Conservation (phyloP, 92 coral and sea anemone genomes). For the Heliopora coerulea region DNA sequence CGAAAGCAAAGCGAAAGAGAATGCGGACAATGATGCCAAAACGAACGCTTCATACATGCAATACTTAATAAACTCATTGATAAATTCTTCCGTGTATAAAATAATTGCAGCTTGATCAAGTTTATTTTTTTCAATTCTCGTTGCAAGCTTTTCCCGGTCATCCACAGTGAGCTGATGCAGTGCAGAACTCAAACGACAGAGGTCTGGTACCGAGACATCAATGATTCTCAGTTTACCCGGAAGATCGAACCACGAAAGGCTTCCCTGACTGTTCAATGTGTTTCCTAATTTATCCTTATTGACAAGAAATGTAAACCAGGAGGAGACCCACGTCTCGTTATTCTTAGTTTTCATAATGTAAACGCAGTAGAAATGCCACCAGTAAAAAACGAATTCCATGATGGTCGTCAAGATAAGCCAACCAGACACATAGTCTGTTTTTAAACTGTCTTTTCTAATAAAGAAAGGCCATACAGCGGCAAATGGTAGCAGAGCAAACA, state of each 20-base stretch:
- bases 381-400: conserved; percentile 15
- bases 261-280: neutral
- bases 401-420: conserved; percentile 22
- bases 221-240: conserved; percentile 13
- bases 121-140: conserved; percentile 6
- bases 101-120: conserved; percentile 26
- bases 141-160: conserved; percentile 32
- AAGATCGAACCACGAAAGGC: conserved; percentile 19
- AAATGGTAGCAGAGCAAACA: conserved; percentile 18
- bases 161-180: conserved; percentile 15
- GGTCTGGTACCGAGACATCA: conserved; percentile 32
- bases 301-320: conserved; percentile 39
- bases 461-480: conserved; percentile 38
- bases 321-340: conserved; percentile 16
- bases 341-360: conserved; percentile 10
- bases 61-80: conserved; percentile 7
- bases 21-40: conserved; percentile 16
- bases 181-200: conserved; percentile 30
- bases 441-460: neutral
- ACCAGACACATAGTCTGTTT: neutral
- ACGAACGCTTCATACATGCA: conserved; percentile 11
- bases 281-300: conserved; percentile 8
- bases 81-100: conserved; percentile 26
- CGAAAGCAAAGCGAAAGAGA: conserved; percentile 9
- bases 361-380: conserved; percentile 27